Percentiles rank a stretch among this genome's conserved stretches.
Evolutionary conservation across 2,888 invertebrate genomes (phyloP).

Genomic region (Tethea ocularis): DNA sequence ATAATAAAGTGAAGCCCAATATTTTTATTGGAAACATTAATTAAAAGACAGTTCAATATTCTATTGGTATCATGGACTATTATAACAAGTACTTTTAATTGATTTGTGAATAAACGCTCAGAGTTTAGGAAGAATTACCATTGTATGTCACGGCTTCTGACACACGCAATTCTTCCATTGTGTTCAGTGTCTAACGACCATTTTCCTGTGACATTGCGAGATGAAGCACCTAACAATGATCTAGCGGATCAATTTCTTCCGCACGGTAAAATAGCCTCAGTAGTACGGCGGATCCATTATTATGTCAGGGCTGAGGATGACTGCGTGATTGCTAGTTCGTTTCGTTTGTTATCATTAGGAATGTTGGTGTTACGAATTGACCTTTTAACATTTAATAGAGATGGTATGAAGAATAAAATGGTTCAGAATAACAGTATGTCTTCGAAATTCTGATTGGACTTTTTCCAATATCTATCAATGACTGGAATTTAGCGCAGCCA

Average conservation of each 20-base stretch:
- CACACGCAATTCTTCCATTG: constrained; percentile 22
- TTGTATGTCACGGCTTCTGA: constrained; percentile 27
- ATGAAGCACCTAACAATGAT: constrained; percentile 8
- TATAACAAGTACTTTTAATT: neutral
- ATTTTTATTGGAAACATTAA: no score
- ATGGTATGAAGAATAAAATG: neutral
- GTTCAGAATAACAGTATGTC: neutral
- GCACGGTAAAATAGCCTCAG: constrained; percentile 3
- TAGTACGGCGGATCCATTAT: neutral
- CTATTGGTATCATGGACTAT: no score
- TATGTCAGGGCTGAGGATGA: neutral
- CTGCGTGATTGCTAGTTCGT: neutral
- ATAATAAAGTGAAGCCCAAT: no score
- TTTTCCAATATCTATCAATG: no score
- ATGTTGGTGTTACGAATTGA: neutral
- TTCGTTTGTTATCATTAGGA: neutral
- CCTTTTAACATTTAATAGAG: neutral
- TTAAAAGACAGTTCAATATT: no score
- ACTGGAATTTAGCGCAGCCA: neutral
- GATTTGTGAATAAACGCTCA: neutral
- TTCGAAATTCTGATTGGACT: neutral
- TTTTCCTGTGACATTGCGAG: constrained; percentile 19
- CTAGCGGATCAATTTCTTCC: constrained; percentile 7
- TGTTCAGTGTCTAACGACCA: constrained; percentile 13
- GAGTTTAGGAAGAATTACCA: neutral